These are phyloP conservation scores for Plebejus argus DNA, from an alignment of 2,888 invertebrate genomes.

Conservation along the genomic window DNA sequence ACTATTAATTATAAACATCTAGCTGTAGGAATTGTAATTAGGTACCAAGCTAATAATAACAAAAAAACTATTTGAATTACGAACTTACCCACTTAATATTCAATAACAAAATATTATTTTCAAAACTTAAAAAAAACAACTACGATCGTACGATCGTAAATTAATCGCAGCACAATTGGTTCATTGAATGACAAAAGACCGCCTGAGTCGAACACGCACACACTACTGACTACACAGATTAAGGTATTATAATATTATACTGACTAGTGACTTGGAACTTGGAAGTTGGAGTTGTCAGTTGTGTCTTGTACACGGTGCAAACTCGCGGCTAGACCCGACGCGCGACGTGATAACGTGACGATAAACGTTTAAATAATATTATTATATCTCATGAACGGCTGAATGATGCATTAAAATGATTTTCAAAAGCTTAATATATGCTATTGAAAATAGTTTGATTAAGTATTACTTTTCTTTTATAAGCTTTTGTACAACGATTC, in stretches of 20 bases:
- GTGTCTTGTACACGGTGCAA: too few species aligned
- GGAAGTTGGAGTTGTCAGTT: neutral
- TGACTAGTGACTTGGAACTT: neutral
- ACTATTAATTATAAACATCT: too few species aligned
- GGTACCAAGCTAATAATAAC: neutral
- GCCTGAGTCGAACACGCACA: slow-evolving; percentile 11
- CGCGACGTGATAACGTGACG: neutral
- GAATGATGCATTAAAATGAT: too few species aligned
- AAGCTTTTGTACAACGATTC: too few species aligned
- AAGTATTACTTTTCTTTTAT: too few species aligned
- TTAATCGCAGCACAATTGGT: slow-evolving; percentile 2
- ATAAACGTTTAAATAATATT: too few species aligned
- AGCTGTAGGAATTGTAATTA: neutral
- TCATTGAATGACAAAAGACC: slow-evolving; percentile 25
- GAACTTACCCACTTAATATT: neutral
- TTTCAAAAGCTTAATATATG: too few species aligned
- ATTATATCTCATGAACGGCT: too few species aligned
- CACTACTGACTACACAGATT: neutral
- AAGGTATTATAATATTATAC: too few species aligned
- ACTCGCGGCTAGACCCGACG: neutral
- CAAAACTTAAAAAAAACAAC: neutral
- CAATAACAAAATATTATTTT: neutral
- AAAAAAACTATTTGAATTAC: neutral
- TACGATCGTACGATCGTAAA: slow-evolving; percentile 17
- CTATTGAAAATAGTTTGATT: too few species aligned